These are phyloP conservation scores for Proterorhinus semilunaris DNA, from an alignment of 2,113 vertebrate species.

Conservation along the genomic window DNA sequence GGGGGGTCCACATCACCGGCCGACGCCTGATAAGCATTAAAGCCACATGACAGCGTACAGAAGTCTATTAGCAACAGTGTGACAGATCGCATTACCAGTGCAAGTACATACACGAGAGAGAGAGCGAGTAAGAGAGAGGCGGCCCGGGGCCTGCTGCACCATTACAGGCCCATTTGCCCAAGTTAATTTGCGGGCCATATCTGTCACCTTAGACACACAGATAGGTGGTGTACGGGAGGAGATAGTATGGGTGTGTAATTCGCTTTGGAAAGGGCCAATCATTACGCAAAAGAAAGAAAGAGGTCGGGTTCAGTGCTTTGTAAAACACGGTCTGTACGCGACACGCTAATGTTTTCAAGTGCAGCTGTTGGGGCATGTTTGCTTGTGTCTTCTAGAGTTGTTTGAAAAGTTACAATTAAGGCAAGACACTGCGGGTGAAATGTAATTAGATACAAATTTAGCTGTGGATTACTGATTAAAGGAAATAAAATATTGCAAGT, in stretches of 20 bases:
- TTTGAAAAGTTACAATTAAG: too few relatives aligned
- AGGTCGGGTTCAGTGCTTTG: conserved; percentile 9
- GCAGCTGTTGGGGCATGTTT: background rate
- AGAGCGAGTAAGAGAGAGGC: conserved; percentile 90
- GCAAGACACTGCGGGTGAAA: too few relatives aligned
- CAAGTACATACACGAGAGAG: conserved; percentile 97
- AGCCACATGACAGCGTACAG: conserved; percentile 97
- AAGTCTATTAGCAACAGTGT: conserved; percentile 88
- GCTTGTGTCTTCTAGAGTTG: too few relatives aligned
- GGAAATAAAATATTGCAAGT: too few relatives aligned
- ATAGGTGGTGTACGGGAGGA: conserved; percentile 33
- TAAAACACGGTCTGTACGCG: conserved; percentile 1
- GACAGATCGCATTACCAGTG: conserved; percentile 98
- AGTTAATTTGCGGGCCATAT: conserved; percentile 85
- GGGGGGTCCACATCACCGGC: conserved; percentile 89
- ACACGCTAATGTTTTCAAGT: background rate
- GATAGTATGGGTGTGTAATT: conserved; percentile 32
- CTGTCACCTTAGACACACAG: conserved; percentile 74
- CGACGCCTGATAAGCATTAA: conserved; percentile 97
- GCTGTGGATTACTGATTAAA: too few relatives aligned
- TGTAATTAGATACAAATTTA: too few relatives aligned
- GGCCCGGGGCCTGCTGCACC: conserved; percentile 83
- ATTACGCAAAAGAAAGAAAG: background rate
- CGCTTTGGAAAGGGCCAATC: conserved; percentile 29
- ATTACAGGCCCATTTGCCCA: conserved; percentile 89